Evolutionary conservation across 2,113 vertebrate genomes (phyloP), one percentile per base, ranked within the genome.

Genomic region (Cephalopholis sonnerati): DNA sequence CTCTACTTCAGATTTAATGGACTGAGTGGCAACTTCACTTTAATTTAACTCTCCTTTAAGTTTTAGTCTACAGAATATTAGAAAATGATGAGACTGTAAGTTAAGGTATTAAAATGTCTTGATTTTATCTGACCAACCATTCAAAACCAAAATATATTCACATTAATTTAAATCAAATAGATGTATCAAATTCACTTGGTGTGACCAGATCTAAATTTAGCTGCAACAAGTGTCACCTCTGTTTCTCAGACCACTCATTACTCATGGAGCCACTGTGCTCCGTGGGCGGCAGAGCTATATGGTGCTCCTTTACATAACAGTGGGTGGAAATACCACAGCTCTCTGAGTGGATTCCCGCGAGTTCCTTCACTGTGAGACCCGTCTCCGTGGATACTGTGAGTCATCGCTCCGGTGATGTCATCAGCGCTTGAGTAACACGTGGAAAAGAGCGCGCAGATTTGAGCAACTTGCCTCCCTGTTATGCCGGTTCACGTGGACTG

Each of bases 361-460:
- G 55, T 48, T 86, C 5, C 67, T 58, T 10, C 12, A 46, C 13
- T 20, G 69, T 10, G 61, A 54, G 24, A 54, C 46, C 24, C 18
- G 57, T 89, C 74, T 57, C 73, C 54, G 3, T 79, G 89, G 85
- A 79, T 32, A 78, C 85, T 9, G 4, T 87, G 87, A 92, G 59
- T 91, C 82, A 89, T 12, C 11, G 4, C 22, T 48, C 0, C 9
- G 8, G 10, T 82, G 50, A 86, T 3, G 89, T 87, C 84, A 87
- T 20, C 0, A 0, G 32, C 3, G 1, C 4, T 55, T 62, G 13
- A 61, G 74, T 54, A 73, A 68, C 10, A 2, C 20, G 62, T 8
- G 83, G 71, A 55, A 92, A 93, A 92, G 87, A 69, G 90, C 92
- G 93, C 91, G 91, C 7, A 55, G 44, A 85, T 92, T 93, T 85